These are phyloP conservation scores for Scelioninae gen. 1 DNA, from an alignment of 2,888 invertebrate genomes.

Conservation along the genomic window DNA sequence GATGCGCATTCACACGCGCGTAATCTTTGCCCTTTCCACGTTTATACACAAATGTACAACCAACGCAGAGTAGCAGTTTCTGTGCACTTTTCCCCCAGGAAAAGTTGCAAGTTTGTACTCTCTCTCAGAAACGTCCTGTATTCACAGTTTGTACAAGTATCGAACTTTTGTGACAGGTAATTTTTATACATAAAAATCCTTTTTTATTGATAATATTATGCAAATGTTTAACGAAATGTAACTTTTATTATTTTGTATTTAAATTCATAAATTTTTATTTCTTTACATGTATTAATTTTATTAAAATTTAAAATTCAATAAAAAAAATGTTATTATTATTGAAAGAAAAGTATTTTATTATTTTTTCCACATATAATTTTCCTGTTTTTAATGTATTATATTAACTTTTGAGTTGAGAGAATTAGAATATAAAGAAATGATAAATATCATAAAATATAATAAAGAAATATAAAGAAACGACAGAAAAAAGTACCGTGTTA, in stretches of 20 bases:
- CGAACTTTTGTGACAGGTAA: slow-evolving; percentile 76
- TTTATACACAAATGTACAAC: slow-evolving; percentile 54
- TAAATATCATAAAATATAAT: no score
- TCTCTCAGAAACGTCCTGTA: slow-evolving; percentile 74
- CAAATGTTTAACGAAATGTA: background rate
- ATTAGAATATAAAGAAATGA: slow-evolving; percentile 5
- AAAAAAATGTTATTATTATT: no score
- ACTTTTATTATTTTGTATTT: background rate
- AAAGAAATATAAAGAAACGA: slow-evolving; percentile 4
- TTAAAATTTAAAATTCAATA: no score
- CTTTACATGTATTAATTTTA: background rate
- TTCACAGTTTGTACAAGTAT: slow-evolving; percentile 79
- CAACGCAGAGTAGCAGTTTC: slow-evolving; percentile 57
- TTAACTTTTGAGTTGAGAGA: slow-evolving; percentile 1
- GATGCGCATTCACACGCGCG: slow-evolving; percentile 44
- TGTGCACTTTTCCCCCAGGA: slow-evolving; percentile 71
- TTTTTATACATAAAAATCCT: slow-evolving; percentile 52
- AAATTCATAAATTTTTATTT: background rate
- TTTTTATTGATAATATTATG: slow-evolving; percentile 16
- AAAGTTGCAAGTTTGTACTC: slow-evolving; percentile 76
- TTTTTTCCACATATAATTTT: no score
- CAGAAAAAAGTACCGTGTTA: slow-evolving; percentile 42
- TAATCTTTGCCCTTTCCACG: slow-evolving; percentile 42
- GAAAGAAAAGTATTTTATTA: no score
- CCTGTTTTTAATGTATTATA: background rate